phyloP scores from a whole-genome alignment of 2,888 invertebrate genomes.

The Choristoneura rosaceana region DNA sequence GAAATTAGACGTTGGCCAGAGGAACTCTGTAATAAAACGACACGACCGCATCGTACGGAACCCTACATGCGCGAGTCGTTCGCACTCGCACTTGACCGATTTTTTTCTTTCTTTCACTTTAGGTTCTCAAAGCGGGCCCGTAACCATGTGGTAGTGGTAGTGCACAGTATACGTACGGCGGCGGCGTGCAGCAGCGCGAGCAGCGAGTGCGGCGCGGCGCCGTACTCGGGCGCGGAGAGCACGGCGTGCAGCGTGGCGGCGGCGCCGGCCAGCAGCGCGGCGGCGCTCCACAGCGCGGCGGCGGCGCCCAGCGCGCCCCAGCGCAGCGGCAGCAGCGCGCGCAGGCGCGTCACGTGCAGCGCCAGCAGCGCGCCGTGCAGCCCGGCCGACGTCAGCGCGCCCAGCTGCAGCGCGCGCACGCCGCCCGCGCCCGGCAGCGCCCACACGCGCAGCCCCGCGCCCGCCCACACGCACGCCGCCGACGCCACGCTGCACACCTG shows the following conservation, averaged over 20 bases:
- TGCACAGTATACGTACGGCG: constrained; percentile 30
- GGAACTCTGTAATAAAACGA: too few species aligned
- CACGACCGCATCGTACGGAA: too few species aligned
- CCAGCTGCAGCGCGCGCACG: constrained; percentile 71
- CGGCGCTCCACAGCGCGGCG: constrained; percentile 61
- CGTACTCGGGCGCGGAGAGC: constrained; percentile 52
- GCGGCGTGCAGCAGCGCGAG: constrained; percentile 55
- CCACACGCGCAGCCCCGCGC: constrained; percentile 43
- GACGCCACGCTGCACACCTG: constrained; percentile 51
- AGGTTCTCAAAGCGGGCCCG: too few species aligned
- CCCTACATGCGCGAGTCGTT: too few species aligned
- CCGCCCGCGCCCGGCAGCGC: constrained; percentile 58
- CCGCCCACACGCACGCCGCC: constrained; percentile 50
- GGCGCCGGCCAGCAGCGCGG: constrained; percentile 55
- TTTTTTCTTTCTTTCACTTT: too few species aligned
- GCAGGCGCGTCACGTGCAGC: constrained; percentile 72
- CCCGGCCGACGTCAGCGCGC: constrained; percentile 70
- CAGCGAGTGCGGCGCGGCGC: constrained; percentile 51
- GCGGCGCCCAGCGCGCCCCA: constrained; percentile 59
- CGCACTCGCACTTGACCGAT: too few species aligned
- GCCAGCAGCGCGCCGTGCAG: constrained; percentile 69
- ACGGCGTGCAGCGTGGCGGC: constrained; percentile 56
- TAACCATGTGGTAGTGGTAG: too few species aligned
- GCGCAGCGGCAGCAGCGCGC: constrained; percentile 73
- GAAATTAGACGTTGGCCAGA: too few species aligned